These are phyloP conservation scores for Caenorhabditis zanzibari DNA, from an alignment of 2,888 invertebrate genomes.

Conservation along the genomic window DNA sequence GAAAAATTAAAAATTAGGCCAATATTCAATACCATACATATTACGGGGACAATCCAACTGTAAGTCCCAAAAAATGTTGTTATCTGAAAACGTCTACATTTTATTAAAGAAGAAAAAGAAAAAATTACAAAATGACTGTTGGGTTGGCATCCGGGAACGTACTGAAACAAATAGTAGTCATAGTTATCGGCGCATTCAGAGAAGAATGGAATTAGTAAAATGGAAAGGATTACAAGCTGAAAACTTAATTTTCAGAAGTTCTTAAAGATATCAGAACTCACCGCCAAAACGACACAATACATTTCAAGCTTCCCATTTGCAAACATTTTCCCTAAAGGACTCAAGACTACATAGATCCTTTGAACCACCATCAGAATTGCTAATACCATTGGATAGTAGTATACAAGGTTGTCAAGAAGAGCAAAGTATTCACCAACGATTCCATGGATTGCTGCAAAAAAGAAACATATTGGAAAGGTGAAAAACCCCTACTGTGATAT, in stretches of 20 bases:
- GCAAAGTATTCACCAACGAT: too few relatives aligned
- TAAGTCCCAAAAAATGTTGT: background rate
- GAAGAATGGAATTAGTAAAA: background rate
- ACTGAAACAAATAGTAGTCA: background rate
- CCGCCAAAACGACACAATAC: conserved; percentile 6
- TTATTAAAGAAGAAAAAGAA: too few relatives aligned
- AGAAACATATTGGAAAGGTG: too few relatives aligned
- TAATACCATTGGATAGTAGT: background rate
- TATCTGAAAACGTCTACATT: conserved; percentile 3
- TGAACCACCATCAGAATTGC: conserved; percentile 11
- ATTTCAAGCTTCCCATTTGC: conserved; percentile 2
- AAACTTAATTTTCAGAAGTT: too few relatives aligned
- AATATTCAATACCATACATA: conserved; percentile 1
- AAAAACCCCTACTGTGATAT: too few relatives aligned
- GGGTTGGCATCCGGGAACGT: background rate
- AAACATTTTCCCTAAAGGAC: conserved; percentile 3
- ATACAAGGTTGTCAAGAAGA: background rate
- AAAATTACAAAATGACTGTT: background rate
- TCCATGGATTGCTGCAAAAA: too few relatives aligned
- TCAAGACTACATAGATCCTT: background rate
- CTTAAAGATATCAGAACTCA: background rate
- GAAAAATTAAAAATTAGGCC: conserved; percentile 8
- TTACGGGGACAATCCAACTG: background rate
- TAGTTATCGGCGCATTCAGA: background rate
- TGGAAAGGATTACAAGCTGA: background rate